Evolutionary conservation across 2,113 vertebrate species (phyloP), one percentile per base, ranked within the genome.

Genomic region (Hydropotes inermis): DNA sequence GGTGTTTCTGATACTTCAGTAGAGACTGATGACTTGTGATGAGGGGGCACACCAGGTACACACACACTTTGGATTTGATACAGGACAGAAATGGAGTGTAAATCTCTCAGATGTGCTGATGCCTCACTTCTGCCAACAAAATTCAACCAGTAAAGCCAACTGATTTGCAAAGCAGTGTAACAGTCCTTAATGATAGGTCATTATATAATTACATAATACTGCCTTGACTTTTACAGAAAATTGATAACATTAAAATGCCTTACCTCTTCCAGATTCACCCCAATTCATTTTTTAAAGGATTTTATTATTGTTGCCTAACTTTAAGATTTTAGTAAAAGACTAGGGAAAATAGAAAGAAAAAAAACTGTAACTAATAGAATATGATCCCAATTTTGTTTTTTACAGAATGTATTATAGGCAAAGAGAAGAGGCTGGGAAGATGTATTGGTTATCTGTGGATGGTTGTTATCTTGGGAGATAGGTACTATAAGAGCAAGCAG

Each of bases 1-100:
- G 89, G 95, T 98, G 92, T 93, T 98, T 94, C 93, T 87, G 60
- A 95, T 89, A 54, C 87, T 54, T 97, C 92, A 64, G 1, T 88
- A 89, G 92, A 96, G 91, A 96, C 36, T 39, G 60, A 89, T 90
- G 43, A 61, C 74, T 96, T 5, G 9, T 30, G 11, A 16, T 47
- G 17, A 81, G 45, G 76, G 28, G 43, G 36, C 23, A 58, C 89
- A 78, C 36, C 33, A 64, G 55, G 33, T 45, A 81, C 54, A 81
- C 67, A 76, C 21, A 95, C 10, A 12, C 19, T 25, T 55, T 1
- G 19, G 36, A 28, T 54, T 33, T 50, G 45, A 17, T 2, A 1
- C 1, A 45, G 55, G 67, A 45, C 36, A 90, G 94, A 95, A 87
- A 67, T 47, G 28, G 57, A 87, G 87, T 84, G 60, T 78, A 70